A percentile compares a stretch with the other conserved stretches of the same genome.
Evolutionary conservation across 2,113 vertebrate species (phyloP).

Genomic region (Ailuropoda melanoleuca): DNA sequence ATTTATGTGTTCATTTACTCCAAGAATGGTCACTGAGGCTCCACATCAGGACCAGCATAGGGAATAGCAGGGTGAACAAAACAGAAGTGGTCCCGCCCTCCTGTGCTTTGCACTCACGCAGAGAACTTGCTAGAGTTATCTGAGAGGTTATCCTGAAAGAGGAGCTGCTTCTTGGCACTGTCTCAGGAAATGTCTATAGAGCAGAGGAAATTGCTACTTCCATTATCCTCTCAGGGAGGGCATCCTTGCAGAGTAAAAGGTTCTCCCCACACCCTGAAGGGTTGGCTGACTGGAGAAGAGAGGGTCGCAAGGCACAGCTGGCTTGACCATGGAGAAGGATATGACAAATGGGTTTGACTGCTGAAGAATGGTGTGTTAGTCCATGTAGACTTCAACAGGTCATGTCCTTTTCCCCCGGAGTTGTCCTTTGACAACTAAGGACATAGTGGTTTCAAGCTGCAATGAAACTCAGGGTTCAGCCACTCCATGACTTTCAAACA

Average conservation of each 20-base stretch:
- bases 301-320: neutral
- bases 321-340: neutral
- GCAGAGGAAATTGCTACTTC: neutral
- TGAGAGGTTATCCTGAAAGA: neutral
- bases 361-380: neutral
- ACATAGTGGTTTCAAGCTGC: neutral
- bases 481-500: neutral
- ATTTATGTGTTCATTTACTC: neutral
- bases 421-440: neutral
- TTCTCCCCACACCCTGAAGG: neutral
- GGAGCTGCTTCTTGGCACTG: neutral
- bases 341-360: neutral
- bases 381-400: accelerated
- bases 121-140: neutral
- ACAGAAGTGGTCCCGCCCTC: neutral
- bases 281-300: neutral
- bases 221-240: neutral
- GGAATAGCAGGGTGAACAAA: neutral
- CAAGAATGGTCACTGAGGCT: neutral
- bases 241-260: neutral
- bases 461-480: neutral
- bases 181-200: neutral
- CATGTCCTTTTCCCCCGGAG: neutral
- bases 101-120: accelerated
- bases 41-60: accelerated